These are phyloP conservation scores for Paracanthobrama guichenoti DNA, from an alignment of 2,113 vertebrate species.

Conservation along the genomic window DNA sequence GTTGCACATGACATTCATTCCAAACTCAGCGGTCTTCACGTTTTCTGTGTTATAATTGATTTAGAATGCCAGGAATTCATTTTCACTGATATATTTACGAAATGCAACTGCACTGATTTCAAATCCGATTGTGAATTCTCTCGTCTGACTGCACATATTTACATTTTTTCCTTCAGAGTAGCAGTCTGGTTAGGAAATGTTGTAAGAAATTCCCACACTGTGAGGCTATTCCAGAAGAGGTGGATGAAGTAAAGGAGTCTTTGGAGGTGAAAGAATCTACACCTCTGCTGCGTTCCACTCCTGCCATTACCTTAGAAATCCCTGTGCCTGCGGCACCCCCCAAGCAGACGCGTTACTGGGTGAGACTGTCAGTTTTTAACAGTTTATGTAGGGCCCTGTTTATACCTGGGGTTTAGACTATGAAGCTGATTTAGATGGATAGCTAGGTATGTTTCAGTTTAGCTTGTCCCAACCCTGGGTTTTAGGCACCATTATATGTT, in stretches of 20 bases:
- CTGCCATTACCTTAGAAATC: slow-evolving; percentile 49
- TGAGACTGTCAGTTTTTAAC: slow-evolving; percentile 51
- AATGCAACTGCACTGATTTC: not conserved
- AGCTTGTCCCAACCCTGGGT: too few species aligned
- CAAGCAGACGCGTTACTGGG: slow-evolving; percentile 64
- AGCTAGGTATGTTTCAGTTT: too few species aligned
- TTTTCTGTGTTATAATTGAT: not conserved
- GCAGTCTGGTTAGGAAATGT: slow-evolving; percentile 45
- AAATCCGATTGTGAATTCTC: not conserved
- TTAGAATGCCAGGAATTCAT: too few species aligned
- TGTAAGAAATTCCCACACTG: slow-evolving; percentile 53
- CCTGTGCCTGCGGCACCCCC: not conserved
- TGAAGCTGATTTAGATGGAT: too few species aligned
- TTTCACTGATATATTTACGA: not conserved
- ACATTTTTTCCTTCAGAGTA: slow-evolving; percentile 55
- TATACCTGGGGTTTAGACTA: too few species aligned
- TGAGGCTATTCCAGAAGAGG: slow-evolving; percentile 60
- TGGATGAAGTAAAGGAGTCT: slow-evolving; percentile 51
- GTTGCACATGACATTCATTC: not conserved
- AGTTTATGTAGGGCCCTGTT: not conserved
- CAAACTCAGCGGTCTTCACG: not conserved
- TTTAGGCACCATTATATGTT: too few species aligned
- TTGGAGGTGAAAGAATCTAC: slow-evolving; percentile 57
- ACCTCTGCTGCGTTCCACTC: slow-evolving; percentile 62
- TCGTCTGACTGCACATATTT: not conserved